Evolutionary conservation across 1,140 invertebrate species (phyloP), one percentile per base, ranked within the genome.

Genomic region (Pseudomyrmex concolor): DNA sequence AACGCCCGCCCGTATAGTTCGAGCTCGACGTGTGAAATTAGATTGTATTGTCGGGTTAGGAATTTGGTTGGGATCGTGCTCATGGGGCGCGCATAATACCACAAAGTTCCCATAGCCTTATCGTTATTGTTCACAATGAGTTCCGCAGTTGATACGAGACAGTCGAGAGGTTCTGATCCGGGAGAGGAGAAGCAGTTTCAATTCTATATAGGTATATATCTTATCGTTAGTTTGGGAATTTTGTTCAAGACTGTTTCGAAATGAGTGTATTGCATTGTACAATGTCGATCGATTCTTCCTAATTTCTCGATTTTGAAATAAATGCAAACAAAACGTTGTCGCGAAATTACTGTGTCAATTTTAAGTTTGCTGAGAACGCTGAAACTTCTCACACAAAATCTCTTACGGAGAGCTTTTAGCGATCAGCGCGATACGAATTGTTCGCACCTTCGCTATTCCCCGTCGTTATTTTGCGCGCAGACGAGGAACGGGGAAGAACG

Each of bases 1-100:
- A 25, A 25, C 51, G 50, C 67, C 64, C 66, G 43, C 12, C 34
- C 51, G 22, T 57, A 5, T 17, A 55, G 50, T 13, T 13, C 66
- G 54, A 59, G 45, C 9, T 48, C 66, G 54, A 80, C 43, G 76
- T 70, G 66, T 80, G 66, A 80, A 80, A 80, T 80, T 80, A 50
- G 76, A 80, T 80, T 60, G 76, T 50, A 60, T 22, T 43, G 73
- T 66, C 54, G 66, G 54, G 50, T 25, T 71, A 59, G 76, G 54
- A 70, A 80, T 80, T 78, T 70, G 25, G 66, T 17, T 17, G 22
- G 43, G 15, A 54, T 66, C 45, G 66, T 43, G 43, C 13, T 60
- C 10, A 59, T 17, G 51, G 22, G 34, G 15, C 9, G 63, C 17
- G 62, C 54, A 74, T 74, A 74, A 82, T 82, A 60, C 45, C 57